A percentile compares a stretch with the other conserved stretches of the same genome.
phyloP scores from a whole-genome alignment of 2,797 vertebrate genomes.

The Mastacembelus armatus region DNA sequence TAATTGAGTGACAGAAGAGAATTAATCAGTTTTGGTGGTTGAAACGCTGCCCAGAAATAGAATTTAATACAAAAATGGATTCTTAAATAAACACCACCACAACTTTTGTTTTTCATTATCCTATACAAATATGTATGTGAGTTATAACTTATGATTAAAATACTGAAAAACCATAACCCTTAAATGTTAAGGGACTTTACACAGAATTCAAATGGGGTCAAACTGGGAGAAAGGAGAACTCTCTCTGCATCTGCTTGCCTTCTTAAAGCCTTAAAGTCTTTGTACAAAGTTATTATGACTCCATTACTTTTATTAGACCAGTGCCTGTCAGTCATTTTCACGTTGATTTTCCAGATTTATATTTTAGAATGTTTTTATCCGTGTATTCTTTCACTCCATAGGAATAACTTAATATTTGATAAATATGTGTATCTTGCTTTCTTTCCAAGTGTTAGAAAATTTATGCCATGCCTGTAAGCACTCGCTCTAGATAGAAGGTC shows the following conservation, averaged over 20 bases:
- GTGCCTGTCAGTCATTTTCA: background rate
- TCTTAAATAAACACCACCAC: conserved; percentile 6
- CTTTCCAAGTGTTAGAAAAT: background rate
- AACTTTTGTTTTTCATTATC: conserved; percentile 6
- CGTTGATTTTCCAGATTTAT: background rate
- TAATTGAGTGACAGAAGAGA: conserved; percentile 77
- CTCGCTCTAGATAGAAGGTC: conserved; percentile 40
- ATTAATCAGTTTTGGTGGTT: conserved; percentile 74
- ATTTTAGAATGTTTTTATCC: background rate
- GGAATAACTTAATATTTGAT: background rate
- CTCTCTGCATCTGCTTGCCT: too few species aligned
- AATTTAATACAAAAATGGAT: conserved; percentile 8
- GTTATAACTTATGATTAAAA: conserved; percentile 2
- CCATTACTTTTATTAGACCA: background rate
- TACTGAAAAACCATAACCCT: background rate
- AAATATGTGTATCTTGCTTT: background rate
- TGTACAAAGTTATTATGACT: too few species aligned
- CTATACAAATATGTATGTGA: background rate
- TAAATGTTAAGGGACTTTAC: background rate
- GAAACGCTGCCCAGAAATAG: conserved; percentile 54
- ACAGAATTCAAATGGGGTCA: conserved; percentile 20
- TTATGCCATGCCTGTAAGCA: background rate
- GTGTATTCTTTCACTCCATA: background rate
- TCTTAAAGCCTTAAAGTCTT: too few species aligned
- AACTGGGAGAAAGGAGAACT: conserved; percentile 2